These are phyloP conservation scores for Trachymyrmex cornetzi DNA, from an alignment of 1,140 invertebrate species.

Conservation along the genomic window DNA sequence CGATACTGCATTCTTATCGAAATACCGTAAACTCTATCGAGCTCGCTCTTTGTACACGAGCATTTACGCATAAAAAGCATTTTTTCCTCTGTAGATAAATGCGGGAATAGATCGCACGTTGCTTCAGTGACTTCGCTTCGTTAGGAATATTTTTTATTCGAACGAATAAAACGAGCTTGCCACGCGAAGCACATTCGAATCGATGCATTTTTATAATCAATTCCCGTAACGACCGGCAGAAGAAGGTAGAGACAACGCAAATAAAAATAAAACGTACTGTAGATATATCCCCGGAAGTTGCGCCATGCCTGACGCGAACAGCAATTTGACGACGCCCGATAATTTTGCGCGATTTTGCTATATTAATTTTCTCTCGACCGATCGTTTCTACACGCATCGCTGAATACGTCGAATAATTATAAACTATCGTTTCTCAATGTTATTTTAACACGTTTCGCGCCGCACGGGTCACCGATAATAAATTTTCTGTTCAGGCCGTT, in stretches of 20 bases:
- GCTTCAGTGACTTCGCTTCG: background rate
- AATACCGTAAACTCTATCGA: slow-evolving; percentile 38
- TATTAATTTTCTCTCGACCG: background rate
- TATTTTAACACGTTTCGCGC: background rate
- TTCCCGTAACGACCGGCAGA: background rate
- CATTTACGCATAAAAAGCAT: slow-evolving; percentile 1
- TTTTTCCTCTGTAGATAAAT: background rate
- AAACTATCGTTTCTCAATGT: background rate
- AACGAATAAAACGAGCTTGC: background rate
- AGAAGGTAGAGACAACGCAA: background rate
- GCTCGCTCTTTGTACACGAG: slow-evolving; percentile 9
- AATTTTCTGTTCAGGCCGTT: too few species aligned
- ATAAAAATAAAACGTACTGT: background rate
- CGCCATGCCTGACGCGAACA: background rate
- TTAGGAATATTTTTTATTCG: slow-evolving; percentile 14
- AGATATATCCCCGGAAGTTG: background rate
- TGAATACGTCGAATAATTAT: background rate
- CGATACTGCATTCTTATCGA: slow-evolving; percentile 49
- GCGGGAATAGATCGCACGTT: background rate
- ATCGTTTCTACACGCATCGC: background rate
- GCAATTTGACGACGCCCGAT: background rate
- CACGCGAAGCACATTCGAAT: background rate
- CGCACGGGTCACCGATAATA: too few species aligned
- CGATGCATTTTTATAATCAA: slow-evolving; percentile 39
- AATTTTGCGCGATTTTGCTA: background rate